A percentile compares a stretch with the other conserved stretches of the same genome.
These are phyloP conservation scores for Microchirus variegatus DNA, from an alignment of 2,797 vertebrate genomes.

Conservation along the genomic window DNA sequence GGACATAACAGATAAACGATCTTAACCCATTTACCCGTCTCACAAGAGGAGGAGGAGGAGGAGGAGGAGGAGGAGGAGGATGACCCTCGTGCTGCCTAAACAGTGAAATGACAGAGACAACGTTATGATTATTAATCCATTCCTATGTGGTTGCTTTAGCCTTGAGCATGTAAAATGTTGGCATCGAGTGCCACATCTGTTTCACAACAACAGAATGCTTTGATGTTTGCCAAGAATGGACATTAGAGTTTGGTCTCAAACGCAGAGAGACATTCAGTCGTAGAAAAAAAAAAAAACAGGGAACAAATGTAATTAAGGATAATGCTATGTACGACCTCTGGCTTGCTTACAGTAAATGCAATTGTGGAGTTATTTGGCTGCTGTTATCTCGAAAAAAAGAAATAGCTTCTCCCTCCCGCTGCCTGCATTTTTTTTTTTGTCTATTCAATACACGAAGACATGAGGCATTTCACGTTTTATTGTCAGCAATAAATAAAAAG, in stretches of 20 bases:
- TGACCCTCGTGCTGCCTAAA: conserved; percentile 30
- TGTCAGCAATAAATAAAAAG: neutral
- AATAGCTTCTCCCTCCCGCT: neutral
- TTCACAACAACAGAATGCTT: conserved; percentile 46
- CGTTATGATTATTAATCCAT: conserved; percentile 59
- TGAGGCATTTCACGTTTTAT: neutral
- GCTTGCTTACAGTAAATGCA: neutral
- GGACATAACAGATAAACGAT: conserved; percentile 56
- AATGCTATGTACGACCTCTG: conserved; percentile 1
- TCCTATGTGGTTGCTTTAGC: conserved; percentile 43
- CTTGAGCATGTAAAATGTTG: conserved; percentile 41
- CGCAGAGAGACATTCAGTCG: conserved; percentile 21
- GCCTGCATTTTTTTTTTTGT: conserved; percentile 3
- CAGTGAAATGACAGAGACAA: conserved; percentile 54
- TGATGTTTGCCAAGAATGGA: conserved; percentile 50
- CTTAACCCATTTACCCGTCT: conserved; percentile 48
- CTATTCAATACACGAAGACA: neutral
- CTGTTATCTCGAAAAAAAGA: conserved; percentile 7
- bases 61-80: conserved; percentile 32
- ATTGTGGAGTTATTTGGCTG: conserved; percentile 1
- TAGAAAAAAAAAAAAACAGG: neutral
- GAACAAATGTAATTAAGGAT: conserved; percentile 16
- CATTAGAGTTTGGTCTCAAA: conserved; percentile 39
- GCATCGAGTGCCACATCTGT: conserved; percentile 56
- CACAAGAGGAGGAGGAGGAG: conserved; percentile 25